Conservation (phyloP, 2,797 vertebrate genomes). For the Ctenopoma kingsleyae region DNA sequence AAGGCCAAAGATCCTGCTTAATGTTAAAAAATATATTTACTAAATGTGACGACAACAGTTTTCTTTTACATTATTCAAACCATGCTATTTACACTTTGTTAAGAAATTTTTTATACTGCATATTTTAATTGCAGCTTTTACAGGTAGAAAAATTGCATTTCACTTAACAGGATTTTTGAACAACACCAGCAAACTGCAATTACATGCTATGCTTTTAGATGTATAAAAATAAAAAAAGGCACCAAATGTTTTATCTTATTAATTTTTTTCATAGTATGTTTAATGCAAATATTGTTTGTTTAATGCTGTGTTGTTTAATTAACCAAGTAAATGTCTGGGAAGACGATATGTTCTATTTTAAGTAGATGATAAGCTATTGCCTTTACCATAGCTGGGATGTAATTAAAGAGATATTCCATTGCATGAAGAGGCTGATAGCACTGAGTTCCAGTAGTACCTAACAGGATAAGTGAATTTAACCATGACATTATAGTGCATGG, state of each 20-base stretch:
- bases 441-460: slow-evolving; percentile 32
- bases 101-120: too few relatives aligned
- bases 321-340: slow-evolving; percentile 27
- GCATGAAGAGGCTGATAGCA: slow-evolving; percentile 39
- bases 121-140: neutral
- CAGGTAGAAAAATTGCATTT: neutral
- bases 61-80: too few relatives aligned
- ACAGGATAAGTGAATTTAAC: slow-evolving; percentile 58
- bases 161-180: slow-evolving; percentile 14
- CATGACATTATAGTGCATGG: slow-evolving; percentile 44
- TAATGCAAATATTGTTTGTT: slow-evolving; percentile 22
- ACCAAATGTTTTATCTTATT: neutral
- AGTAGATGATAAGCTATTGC: slow-evolving; percentile 29
- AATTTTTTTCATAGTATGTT: neutral
- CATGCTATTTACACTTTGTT: too few relatives aligned
- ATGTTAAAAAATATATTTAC: too few relatives aligned
- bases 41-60: too few relatives aligned
- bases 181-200: slow-evolving; percentile 2
- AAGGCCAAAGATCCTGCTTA: too few relatives aligned
- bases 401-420: slow-evolving; percentile 50
- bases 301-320: slow-evolving; percentile 36
- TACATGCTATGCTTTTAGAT: neutral
- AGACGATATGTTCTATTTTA: slow-evolving; percentile 22
- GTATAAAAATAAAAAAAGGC: neutral
- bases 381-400: slow-evolving; percentile 14